Conservation (phyloP, 1,140 invertebrate species). For the Pteromalus puparum region DNA sequence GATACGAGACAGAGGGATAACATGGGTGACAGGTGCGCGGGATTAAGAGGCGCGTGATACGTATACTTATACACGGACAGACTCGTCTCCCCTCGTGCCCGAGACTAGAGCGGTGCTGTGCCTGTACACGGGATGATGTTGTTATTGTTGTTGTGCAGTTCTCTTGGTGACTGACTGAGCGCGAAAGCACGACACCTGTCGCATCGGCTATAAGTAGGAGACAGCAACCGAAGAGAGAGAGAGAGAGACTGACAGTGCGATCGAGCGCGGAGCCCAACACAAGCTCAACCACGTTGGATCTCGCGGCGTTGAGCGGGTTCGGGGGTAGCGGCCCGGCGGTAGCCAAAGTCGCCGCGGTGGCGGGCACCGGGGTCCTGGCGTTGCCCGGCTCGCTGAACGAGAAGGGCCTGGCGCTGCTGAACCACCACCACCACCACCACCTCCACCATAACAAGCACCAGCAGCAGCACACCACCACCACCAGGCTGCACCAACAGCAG, state of each 20-base stretch:
- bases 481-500: constrained; percentile 9
- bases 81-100: no score
- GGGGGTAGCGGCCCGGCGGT: constrained; percentile 57
- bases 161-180: no score
- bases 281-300: constrained; percentile 67
- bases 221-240: no score
- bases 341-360: constrained; percentile 67
- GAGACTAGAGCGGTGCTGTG: background rate
- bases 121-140: background rate
- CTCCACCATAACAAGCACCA: background rate
- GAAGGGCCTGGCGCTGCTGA: constrained; percentile 65
- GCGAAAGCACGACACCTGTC: no score
- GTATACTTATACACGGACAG: background rate
- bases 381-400: constrained; percentile 71
- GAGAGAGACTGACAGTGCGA: background rate
- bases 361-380: constrained; percentile 73
- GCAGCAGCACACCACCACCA: background rate
- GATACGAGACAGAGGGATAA: constrained; percentile 22
- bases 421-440: constrained; percentile 48
- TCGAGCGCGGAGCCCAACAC: constrained; percentile 34
- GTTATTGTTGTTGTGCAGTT: background rate
- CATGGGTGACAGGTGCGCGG: constrained; percentile 40
- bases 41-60: background rate
- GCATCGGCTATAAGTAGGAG: no score
- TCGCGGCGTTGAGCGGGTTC: constrained; percentile 69